A percentile compares a stretch with the other conserved stretches of the same genome.
phyloP scores from a whole-genome alignment of 2,797 vertebrate genomes.

The Takifugu rubripes region DNA sequence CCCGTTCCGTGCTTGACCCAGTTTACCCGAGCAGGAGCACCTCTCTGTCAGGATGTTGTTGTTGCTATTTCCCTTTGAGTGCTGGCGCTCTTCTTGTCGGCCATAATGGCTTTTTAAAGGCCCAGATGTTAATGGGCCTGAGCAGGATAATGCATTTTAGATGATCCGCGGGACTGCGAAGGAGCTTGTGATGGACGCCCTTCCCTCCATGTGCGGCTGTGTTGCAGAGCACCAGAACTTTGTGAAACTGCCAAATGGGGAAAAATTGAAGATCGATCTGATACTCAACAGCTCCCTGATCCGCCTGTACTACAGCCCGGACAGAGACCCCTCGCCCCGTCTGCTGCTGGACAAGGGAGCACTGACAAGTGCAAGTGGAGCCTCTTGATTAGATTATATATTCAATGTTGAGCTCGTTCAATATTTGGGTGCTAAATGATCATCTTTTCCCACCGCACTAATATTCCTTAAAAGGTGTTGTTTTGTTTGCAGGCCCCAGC shows the following conservation, averaged over 20 bases:
- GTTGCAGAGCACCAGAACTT: slow-evolving; percentile 68
- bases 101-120: slow-evolving; percentile 55
- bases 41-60: slow-evolving; percentile 28
- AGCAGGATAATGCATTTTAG: slow-evolving; percentile 43
- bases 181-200: slow-evolving; percentile 12
- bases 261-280: slow-evolving; percentile 74
- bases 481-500: slow-evolving; percentile 28
- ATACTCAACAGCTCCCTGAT: slow-evolving; percentile 71
- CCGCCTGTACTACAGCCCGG: slow-evolving; percentile 57
- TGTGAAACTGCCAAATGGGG: slow-evolving; percentile 35
- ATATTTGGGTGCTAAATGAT: no score
- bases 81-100: slow-evolving; percentile 6
- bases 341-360: slow-evolving; percentile 71
- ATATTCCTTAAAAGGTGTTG: background rate
- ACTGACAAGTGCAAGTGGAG: slow-evolving; percentile 56
- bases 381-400: background rate
- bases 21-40: slow-evolving; percentile 7
- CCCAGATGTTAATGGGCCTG: slow-evolving; percentile 43
- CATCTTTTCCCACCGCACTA: no score
- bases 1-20: slow-evolving; percentile 2
- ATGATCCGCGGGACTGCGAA: slow-evolving; percentile 25
- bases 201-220: slow-evolving; percentile 22
- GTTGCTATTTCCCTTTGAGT: slow-evolving; percentile 11
- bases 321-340: slow-evolving; percentile 11
- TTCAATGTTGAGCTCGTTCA: background rate